A percentile compares a stretch with the other conserved stretches of the same genome.
phyloP scores from a whole-genome alignment of 1,140 invertebrate genomes.

The Drosophila asahinai region DNA sequence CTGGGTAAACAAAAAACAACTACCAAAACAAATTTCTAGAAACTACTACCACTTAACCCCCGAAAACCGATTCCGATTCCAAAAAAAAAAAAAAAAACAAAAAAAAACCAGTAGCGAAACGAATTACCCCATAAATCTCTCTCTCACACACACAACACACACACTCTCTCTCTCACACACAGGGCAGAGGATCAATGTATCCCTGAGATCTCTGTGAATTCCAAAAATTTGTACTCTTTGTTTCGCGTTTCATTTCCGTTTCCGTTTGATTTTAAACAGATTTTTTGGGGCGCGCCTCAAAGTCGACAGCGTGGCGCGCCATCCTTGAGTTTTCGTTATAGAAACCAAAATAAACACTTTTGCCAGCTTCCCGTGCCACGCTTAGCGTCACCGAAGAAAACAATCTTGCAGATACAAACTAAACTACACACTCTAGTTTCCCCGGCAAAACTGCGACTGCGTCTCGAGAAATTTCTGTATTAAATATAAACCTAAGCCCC shows the following conservation, averaged over 20 bases:
- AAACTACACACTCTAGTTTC: slow-evolving; percentile 28
- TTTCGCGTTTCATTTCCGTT: slow-evolving; percentile 39
- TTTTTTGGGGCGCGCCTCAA: slow-evolving; percentile 9
- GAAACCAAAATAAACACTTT: slow-evolving; percentile 38
- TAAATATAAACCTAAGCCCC: neutral
- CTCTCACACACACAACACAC: slow-evolving; percentile 42
- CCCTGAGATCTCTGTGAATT: slow-evolving; percentile 13
- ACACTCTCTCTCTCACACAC: slow-evolving; percentile 30
- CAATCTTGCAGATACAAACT: slow-evolving; percentile 43
- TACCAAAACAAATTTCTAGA: slow-evolving; percentile 48
- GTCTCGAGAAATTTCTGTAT: slow-evolving; percentile 22
- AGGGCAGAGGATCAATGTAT: slow-evolving; percentile 15
- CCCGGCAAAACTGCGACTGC: slow-evolving; percentile 36
- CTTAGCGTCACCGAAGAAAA: slow-evolving; percentile 68
- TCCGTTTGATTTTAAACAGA: slow-evolving; percentile 27
- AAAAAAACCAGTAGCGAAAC: slow-evolving; percentile 53
- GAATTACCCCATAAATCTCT: slow-evolving; percentile 58
- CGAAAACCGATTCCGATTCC: slow-evolving; percentile 40
- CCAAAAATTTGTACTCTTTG: neutral
- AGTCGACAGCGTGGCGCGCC: slow-evolving; percentile 8
- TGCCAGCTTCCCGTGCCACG: slow-evolving; percentile 67
- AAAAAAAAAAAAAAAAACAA: slow-evolving; percentile 49
- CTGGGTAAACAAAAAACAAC: slow-evolving; percentile 90
- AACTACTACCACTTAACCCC: slow-evolving; percentile 49
- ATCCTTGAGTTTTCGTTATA: slow-evolving; percentile 40